phyloP scores from a whole-genome alignment of 2,113 vertebrate species.

The Jacana jacana region DNA sequence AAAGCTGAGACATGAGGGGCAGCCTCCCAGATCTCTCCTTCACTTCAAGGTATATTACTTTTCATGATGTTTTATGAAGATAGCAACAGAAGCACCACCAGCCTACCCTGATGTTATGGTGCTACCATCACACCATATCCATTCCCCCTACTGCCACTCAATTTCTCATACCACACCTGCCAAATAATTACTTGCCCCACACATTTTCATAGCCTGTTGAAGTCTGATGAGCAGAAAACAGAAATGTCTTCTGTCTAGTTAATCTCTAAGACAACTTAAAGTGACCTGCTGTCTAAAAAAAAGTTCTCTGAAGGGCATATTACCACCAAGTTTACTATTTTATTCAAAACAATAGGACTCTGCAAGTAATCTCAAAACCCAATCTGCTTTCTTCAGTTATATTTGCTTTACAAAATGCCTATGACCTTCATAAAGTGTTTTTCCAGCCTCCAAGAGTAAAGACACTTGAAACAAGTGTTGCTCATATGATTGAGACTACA shows the following conservation, averaged over 20 bases:
- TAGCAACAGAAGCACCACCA: neutral
- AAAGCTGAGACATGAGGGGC: neutral
- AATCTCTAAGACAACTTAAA: neutral
- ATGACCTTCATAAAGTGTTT: neutral
- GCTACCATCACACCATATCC: neutral
- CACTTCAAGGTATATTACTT: neutral
- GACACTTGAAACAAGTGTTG: neutral
- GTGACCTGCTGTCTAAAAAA: neutral
- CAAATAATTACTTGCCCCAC: neutral
- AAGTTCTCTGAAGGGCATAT: neutral
- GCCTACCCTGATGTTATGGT: neutral
- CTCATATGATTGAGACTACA: neutral
- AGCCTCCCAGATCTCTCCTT: neutral
- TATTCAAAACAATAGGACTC: neutral
- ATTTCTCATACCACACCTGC: neutral
- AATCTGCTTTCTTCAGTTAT: neutral
- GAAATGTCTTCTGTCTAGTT: neutral
- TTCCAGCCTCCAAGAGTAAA: neutral
- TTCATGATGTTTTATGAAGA: neutral
- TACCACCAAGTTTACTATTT: neutral
- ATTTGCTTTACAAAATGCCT: neutral
- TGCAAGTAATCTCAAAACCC: rapidly evolving
- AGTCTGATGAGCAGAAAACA: neutral
- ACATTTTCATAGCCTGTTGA: neutral
- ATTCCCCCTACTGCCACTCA: neutral